Evolutionary conservation across 1,140 invertebrate genomes (phyloP).

Genomic region (Nasonia giraulti): DNA sequence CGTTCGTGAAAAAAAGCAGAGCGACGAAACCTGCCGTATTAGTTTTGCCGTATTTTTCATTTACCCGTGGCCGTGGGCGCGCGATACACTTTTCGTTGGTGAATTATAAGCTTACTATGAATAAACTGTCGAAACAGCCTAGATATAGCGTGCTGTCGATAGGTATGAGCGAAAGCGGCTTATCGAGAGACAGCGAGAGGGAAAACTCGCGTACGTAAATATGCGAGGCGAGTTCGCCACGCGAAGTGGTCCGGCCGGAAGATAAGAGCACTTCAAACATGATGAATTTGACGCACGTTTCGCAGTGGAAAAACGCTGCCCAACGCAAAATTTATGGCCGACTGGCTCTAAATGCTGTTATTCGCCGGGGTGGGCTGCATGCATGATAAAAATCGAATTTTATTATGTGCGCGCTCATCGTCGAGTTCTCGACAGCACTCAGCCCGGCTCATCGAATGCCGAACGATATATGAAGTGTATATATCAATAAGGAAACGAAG

Average conservation of each 20-base stretch:
- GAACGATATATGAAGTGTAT: too few species aligned
- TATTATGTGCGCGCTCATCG: too few species aligned
- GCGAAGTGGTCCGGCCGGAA: not conserved
- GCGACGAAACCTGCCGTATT: not conserved
- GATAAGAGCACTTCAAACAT: not conserved
- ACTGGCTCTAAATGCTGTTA: too few species aligned
- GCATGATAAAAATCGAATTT: too few species aligned
- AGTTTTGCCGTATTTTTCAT: not conserved
- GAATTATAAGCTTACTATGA: constrained; percentile 36
- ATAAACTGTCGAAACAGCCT: not conserved
- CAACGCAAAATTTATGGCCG: not conserved
- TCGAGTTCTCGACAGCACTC: too few species aligned
- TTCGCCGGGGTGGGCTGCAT: too few species aligned
- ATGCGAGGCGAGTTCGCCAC: not conserved
- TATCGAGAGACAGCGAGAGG: not conserved
- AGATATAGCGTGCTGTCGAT: not conserved
- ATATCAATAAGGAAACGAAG: too few species aligned
- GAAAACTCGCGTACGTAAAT: constrained; percentile 8
- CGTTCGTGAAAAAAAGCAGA: not conserved
- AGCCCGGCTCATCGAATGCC: too few species aligned
- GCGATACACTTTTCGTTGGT: not conserved
- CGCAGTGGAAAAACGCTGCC: not conserved
- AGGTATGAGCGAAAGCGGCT: not conserved
- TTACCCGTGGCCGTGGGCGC: not conserved
- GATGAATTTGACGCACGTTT: not conserved